phyloP scores from a whole-genome alignment of 2,113 vertebrate species.

The Bungarus multicinctus region DNA sequence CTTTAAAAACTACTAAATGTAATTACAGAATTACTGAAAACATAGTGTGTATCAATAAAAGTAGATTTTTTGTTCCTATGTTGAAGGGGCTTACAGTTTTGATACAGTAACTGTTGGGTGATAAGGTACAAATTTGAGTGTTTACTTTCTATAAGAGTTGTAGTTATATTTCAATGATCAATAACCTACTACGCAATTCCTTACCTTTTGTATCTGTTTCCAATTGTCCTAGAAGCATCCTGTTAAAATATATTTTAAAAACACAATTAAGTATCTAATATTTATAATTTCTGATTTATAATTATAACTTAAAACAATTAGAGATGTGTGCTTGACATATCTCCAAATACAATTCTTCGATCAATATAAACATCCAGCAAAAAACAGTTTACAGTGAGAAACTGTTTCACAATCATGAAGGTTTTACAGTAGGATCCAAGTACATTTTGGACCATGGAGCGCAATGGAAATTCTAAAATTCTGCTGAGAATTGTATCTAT shows the following conservation, averaged over 20 bases:
- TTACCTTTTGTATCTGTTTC: slow-evolving; percentile 88
- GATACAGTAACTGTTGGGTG: neutral
- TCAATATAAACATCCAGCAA: neutral
- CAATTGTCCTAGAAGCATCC: slow-evolving; percentile 82
- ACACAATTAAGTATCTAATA: slow-evolving; percentile 23
- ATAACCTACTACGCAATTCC: slow-evolving; percentile 14
- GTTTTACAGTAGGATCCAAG: neutral
- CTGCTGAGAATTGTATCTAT: neutral
- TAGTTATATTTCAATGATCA: neutral
- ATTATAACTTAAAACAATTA: neutral
- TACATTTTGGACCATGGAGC: neutral
- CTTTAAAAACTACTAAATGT: neutral
- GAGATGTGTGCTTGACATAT: neutral
- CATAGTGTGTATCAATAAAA: neutral
- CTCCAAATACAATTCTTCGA: neutral
- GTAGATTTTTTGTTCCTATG: neutral
- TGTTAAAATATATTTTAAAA: slow-evolving; percentile 64
- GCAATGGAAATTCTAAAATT: neutral
- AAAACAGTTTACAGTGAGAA: neutral
- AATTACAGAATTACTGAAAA: neutral
- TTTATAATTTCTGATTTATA: neutral
- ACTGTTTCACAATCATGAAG: neutral
- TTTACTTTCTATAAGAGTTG: neutral
- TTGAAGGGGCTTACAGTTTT: neutral
- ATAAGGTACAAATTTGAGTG: neutral